These are phyloP conservation scores for Erannis defoliaria DNA, from an alignment of 2,888 invertebrate genomes.

Conservation along the genomic window DNA sequence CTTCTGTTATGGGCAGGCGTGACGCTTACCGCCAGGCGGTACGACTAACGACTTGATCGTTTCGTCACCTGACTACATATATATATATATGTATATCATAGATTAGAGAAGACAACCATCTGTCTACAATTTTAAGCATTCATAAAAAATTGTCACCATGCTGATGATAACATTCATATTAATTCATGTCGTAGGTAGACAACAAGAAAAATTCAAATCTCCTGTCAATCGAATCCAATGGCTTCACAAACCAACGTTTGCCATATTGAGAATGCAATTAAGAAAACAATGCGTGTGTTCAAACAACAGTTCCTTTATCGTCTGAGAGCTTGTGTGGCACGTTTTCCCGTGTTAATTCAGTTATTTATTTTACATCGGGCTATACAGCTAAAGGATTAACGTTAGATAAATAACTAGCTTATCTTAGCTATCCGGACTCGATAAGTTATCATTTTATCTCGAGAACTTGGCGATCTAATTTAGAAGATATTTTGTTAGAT, in stretches of 20 bases:
- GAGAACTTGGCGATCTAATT: slow-evolving; percentile 10
- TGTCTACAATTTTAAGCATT: not conserved
- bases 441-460: slow-evolving; percentile 53
- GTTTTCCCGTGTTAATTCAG: not conserved
- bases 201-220: slow-evolving; percentile 4
- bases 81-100: too few relatives aligned
- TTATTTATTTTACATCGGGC: not conserved
- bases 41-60: too few relatives aligned
- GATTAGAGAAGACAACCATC: not conserved
- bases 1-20: too few relatives aligned
- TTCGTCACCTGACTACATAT: too few relatives aligned
- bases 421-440: slow-evolving; percentile 32
- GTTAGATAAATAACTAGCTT: slow-evolving; percentile 15
- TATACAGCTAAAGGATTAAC: slow-evolving; percentile 8
- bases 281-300: slow-evolving; percentile 22
- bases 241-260: not conserved
- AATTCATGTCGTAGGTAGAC: not conserved
- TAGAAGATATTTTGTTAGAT: not conserved
- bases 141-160: too few relatives aligned
- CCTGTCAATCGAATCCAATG: slow-evolving; percentile 1
- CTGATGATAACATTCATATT: not conserved
- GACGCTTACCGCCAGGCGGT: too few relatives aligned
- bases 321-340: not conserved
- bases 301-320: too few relatives aligned
- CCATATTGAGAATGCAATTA: slow-evolving; percentile 24